Percentiles rank a stretch among this genome's conserved stretches.
phyloP scores from a whole-genome alignment of 2,113 vertebrate genomes.

The Gallinago paraguaiae region DNA sequence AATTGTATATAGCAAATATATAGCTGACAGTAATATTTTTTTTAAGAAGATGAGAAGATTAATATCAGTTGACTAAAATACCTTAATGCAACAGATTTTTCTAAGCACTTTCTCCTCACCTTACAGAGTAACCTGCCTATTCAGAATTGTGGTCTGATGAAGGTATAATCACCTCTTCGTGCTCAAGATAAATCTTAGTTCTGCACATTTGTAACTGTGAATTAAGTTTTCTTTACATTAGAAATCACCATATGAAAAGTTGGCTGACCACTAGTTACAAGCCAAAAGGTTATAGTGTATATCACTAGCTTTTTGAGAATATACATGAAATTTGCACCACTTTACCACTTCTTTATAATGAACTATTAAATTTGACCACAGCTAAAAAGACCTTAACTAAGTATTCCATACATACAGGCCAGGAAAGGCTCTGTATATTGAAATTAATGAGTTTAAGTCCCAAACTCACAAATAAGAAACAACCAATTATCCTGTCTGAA shows the following conservation, averaged over 20 bases:
- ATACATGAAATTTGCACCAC: not conserved
- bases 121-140: not conserved
- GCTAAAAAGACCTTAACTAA: conserved; percentile 1
- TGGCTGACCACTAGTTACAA: not conserved
- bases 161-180: not conserved
- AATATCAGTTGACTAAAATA: not conserved
- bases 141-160: not conserved
- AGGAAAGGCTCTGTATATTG: conserved; percentile 54
- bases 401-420: not conserved
- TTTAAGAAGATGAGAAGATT: not conserved
- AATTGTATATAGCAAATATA: not conserved
- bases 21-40: not conserved
- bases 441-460: conserved; percentile 80
- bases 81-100: not conserved
- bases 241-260: not conserved
- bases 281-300: not conserved
- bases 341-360: not conserved
- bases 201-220: not conserved
- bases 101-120: not conserved
- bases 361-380: not conserved
- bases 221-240: not conserved
- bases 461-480: conserved; percentile 83
- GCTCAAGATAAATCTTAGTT: not conserved
- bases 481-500: conserved; percentile 90
- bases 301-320: not conserved